phyloP scores from a whole-genome alignment of 2,888 invertebrate genomes.

The Phyllotreta cruciferae region DNA sequence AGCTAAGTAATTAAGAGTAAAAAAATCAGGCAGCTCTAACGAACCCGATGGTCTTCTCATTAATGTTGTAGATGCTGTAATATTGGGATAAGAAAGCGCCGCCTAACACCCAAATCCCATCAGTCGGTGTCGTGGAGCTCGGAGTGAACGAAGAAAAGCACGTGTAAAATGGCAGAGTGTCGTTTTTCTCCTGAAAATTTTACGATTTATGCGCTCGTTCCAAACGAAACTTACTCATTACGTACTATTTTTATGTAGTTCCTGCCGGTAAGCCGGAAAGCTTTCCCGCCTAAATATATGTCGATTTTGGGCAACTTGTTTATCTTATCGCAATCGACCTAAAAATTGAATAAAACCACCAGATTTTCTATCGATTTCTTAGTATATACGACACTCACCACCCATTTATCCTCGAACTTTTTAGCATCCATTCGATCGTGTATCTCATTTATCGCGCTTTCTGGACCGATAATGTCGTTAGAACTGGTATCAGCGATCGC shows the following conservation, averaged over 20 bases:
- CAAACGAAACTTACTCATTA: not conserved
- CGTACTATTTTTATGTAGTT: slow-evolving; percentile 35
- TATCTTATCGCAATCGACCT: slow-evolving; percentile 69
- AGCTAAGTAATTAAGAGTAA: slow-evolving; percentile 42
- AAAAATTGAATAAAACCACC: slow-evolving; percentile 37
- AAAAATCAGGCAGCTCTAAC: slow-evolving; percentile 54
- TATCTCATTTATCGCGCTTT: slow-evolving; percentile 55
- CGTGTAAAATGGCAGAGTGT: not conserved
- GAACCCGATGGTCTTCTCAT: slow-evolving; percentile 57
- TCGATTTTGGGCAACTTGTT: slow-evolving; percentile 67
- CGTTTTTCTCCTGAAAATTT: not conserved
- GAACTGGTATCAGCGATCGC: slow-evolving; percentile 60
- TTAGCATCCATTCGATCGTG: slow-evolving; percentile 57
- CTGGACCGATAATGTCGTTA: slow-evolving; percentile 59
- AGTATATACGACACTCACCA: not conserved
- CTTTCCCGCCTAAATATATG: slow-evolving; percentile 66
- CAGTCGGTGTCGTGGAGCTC: slow-evolving; percentile 38
- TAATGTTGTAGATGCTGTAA: slow-evolving; percentile 61
- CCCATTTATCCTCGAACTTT: not conserved
- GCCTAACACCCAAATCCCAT: slow-evolving; percentile 59
- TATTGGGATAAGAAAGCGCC: slow-evolving; percentile 62
- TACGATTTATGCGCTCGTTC: not conserved
- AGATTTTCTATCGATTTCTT: not conserved
- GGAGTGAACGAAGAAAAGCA: slow-evolving; percentile 61
- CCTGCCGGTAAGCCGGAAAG: slow-evolving; percentile 67